Evolutionary conservation across 1,140 invertebrate genomes (phyloP).

Genomic region (Diplogasteroides magnus): DNA sequence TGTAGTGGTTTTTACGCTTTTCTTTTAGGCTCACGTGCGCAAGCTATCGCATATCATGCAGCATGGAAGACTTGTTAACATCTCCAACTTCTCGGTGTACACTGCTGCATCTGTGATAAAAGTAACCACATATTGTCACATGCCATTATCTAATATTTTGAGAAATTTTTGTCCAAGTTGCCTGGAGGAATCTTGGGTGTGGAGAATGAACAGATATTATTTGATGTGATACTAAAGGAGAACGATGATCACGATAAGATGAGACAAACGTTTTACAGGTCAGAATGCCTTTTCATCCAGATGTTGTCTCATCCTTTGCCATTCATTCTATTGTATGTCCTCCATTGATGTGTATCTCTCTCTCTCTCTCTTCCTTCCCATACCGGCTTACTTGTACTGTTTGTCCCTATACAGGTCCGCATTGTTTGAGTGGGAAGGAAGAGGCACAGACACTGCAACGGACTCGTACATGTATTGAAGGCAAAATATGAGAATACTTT

Average conservation of each 20-base stretch:
- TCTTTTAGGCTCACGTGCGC: constrained; percentile 69
- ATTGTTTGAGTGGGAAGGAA: too few relatives aligned
- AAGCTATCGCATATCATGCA: constrained; percentile 89
- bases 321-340: too few relatives aligned
- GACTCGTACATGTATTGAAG: too few relatives aligned
- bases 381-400: too few relatives aligned
- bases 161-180: constrained; percentile 86
- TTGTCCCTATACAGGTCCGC: too few relatives aligned
- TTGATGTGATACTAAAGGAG: constrained; percentile 74
- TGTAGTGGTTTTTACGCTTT: too few relatives aligned
- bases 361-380: too few relatives aligned
- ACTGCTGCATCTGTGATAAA: constrained; percentile 96
- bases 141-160: constrained; percentile 29
- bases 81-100: constrained; percentile 93
- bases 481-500: too few relatives aligned
- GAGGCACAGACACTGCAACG: too few relatives aligned
- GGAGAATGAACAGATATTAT: constrained; percentile 80
- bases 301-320: too few relatives aligned
- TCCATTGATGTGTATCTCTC: too few relatives aligned
- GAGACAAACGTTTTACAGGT: constrained; percentile 84
- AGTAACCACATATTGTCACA: constrained; percentile 49
- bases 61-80: constrained; percentile 89
- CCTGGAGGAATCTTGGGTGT: constrained; percentile 88
- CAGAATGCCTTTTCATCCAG: too few relatives aligned
- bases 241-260: constrained; percentile 65